Evolutionary conservation across 37 sponge, comb jelly and placozoan species (phyloP).

Genomic region (Eunapius fragilis): DNA sequence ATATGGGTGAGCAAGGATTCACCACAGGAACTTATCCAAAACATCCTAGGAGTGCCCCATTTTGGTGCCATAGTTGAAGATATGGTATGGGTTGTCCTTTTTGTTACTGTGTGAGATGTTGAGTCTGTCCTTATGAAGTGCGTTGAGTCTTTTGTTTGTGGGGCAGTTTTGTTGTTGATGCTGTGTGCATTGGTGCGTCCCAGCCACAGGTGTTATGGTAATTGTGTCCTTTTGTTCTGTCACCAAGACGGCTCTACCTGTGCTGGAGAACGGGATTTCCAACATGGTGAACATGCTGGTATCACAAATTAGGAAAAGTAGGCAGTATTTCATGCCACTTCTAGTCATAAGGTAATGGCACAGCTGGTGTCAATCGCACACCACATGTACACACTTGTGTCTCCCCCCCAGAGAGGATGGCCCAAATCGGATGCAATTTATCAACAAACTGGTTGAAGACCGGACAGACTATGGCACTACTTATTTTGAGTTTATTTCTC

Average conservation of each 20-base stretch:
- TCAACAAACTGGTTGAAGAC: constrained; percentile 91
- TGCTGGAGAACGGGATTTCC: constrained; percentile 55
- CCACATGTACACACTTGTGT: neutral
- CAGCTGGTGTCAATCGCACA: neutral
- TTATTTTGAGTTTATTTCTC: constrained; percentile 88
- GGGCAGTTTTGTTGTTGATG: too few species aligned
- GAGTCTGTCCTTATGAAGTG: too few species aligned
- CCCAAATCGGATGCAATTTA: constrained; percentile 62
- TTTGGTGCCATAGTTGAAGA: constrained; percentile 73
- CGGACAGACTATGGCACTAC: constrained; percentile 86
- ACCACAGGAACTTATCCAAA: constrained; percentile 40
- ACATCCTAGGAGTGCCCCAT: constrained; percentile 69
- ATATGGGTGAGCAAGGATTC: constrained; percentile 83
- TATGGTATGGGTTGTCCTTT: constrained; percentile 29
- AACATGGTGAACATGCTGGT: constrained; percentile 40
- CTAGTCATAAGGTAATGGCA: constrained; percentile 47
- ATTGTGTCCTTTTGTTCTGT: too few species aligned
- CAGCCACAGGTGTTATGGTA: neutral
- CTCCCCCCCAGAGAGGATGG: constrained; percentile 74
- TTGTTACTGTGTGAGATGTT: too few species aligned
- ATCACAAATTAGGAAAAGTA: constrained; percentile 29
- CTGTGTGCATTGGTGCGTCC: too few species aligned
- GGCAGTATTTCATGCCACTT: constrained; percentile 66
- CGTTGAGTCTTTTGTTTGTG: too few species aligned
- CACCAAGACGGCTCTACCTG: constrained; percentile 47